Base-by-base conservation (phyloP, 2,888 invertebrate species). In the Dastarcus helophoroides region DNA sequence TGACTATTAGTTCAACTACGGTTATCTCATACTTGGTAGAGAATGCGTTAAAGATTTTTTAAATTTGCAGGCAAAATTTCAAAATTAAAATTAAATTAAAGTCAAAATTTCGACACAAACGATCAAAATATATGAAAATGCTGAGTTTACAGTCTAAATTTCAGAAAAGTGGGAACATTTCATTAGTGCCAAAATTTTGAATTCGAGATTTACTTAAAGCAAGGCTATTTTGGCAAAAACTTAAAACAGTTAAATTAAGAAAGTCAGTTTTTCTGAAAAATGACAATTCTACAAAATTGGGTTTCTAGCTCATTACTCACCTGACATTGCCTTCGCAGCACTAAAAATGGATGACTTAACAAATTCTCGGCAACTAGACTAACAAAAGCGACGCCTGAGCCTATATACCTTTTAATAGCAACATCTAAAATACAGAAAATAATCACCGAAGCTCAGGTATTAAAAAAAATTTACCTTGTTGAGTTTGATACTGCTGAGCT, bases 281-380 rank as follows among this genome's bases (percentile, higher is more conserved):
- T 14, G 7, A 12, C 22, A 25, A 15, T 9, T n/a, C 7, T 11
- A 33, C n/a, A n/a, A n/a, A n/a, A n/a, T n/a, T n/a, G n/a, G n/a
- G 60, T 54, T 37, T 65, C 65, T 48, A n/a, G n/a, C n/a, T n/a
- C n/a, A n/a, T n/a, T n/a, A n/a, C 63, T 65, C 41, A 88, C 88
- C 73, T 95, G 95, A 56, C 94, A 94, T 63, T 95, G 94, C 50
- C 94, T 71, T 43, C 93, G 67, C 31, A 95, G 59, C 0, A 94
- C 93, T 50, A 91, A 74, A 57, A 91, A 93, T 8, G 95, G 95
- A 67, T 95, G 94, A 50, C 89, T 85, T 31, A 95, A 65, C 28
- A 95, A 65, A 63, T 88, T 89, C 64, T 85, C 88, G 29, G 90
- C 84, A 27, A 91, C 76, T 34, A 91, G 68, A 60, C 89, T 90